Evolutionary conservation across 2,797 vertebrate species (phyloP), one percentile per base, ranked within the genome.

Genomic region (Odontamblyopus rebecca): DNA sequence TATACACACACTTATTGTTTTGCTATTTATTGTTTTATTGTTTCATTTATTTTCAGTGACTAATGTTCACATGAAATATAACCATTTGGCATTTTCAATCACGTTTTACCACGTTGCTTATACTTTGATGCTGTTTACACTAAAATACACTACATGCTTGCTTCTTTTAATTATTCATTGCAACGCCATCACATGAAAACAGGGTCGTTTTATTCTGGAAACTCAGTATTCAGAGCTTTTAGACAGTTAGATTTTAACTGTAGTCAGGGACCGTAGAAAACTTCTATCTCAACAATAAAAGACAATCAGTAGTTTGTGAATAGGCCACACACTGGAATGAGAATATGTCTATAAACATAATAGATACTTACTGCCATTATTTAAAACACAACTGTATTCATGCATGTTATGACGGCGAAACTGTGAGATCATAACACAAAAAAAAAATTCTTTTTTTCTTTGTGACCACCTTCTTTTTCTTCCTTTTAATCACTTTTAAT

Each of bases 301-400:
- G 93, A 93, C 93, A 94, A 94, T 94, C 93, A 93, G 85, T 91
- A 85, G 78, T 82, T 79, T 69, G 83, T 68, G 41, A 86, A 74
- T 73, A 75, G 79, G 76, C 82, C 86, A 77, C 74, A 77, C 79
- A 74, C 80, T 75, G 78, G 81, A 79, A 44, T 68, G 62, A 79
- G 13, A 77, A 81, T 68, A 56, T 75, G 61, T 60, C 30, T 54
- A 18, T 38, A 64, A 27, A 70, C 35, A 41, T 72, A 23, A 73
- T 53, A 69, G 56, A 65, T 44, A 72, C 9, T 68, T 16, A 79
- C 51, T 69, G 64, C 73, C 75, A 75, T 81, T 54, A 56, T 63
- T 48, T 48, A 48, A 48, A 35, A 48, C 23, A 75, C 50, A 73
- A 65, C 76, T 67, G 68, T 73, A n/a, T 82, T 82, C 67, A 70